Conservation (phyloP, 1,140 invertebrate genomes). For the Caenorhabditis elegans region DNA sequence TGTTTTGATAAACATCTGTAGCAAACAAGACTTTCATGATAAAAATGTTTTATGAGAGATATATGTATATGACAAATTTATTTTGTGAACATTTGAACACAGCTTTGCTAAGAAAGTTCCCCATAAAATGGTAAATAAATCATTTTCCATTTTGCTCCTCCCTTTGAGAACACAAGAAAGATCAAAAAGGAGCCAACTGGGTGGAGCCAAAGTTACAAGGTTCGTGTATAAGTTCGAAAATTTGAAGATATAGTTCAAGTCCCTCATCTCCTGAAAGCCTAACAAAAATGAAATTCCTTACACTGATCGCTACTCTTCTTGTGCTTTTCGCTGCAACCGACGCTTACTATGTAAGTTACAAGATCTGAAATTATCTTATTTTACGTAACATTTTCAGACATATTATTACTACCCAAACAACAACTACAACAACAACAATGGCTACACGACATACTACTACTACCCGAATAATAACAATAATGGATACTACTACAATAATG, state of each 20-base stretch:
- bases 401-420: constrained; percentile 40
- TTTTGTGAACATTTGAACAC: too few relatives aligned
- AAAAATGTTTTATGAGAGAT: too few relatives aligned
- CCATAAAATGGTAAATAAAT: too few relatives aligned
- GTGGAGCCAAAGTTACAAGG: background rate
- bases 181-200: background rate
- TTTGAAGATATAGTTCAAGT: background rate
- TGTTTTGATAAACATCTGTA: too few relatives aligned
- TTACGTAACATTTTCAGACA: background rate
- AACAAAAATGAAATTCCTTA: constrained; percentile 17
- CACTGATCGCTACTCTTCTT: constrained; percentile 2
- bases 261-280: background rate
- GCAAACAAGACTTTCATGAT: too few relatives aligned
- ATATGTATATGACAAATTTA: too few relatives aligned
- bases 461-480: constrained; percentile 10
- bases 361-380: too few relatives aligned
- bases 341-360: constrained; percentile 22
- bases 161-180: too few relatives aligned
- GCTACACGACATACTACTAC: constrained; percentile 34
- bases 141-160: too few relatives aligned
- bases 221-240: background rate
- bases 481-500: constrained; percentile 2
- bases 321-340: constrained; percentile 10
- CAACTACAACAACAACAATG: constrained; percentile 3
- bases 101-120: too few relatives aligned